Evolutionary conservation across 2,113 vertebrate species (phyloP), one percentile per base, ranked within the genome.

Genomic region (Silurus meridionalis): DNA sequence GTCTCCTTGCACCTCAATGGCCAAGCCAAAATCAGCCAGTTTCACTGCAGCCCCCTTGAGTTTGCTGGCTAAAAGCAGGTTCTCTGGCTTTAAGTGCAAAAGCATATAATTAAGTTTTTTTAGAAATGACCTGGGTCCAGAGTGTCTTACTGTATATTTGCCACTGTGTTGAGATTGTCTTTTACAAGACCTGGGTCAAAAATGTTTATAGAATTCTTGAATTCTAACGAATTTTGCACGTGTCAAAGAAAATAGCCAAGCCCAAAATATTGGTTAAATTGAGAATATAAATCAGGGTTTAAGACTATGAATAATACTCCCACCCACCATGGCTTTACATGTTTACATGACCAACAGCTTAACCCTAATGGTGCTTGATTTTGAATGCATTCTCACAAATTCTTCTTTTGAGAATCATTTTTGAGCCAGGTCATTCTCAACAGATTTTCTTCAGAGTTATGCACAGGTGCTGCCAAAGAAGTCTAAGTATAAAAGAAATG

Each of bases 11-110:
- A 99, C 98, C 91, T 99, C 98, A 82, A 99, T 99, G 85, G 98
- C 98, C 89, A 99, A 93, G 8, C 98, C 98, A 84, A 99, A 99
- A 90, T 99, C 98, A 0, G 98, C 98, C 94, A 99, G 94, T 90
- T 99, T 99, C 63, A 99, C 98, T 6, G 98, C 98, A 0, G 98
- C 98, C 78, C 98, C 98, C 92, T 99, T 99, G 89, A 97, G 94
- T 93, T 99, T 99, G 94, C 97, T 99, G 93, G 98, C 98, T 91
- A 99, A 94, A 86, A 99, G 97, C 95, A 99, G 94, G 91, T 99
- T 99, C 94, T 99, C 98, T 77, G 98, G 98, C 97, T 98, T 95
- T 83, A 87, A 90, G 91, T 83, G 75, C 89, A 90, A 88, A 82
- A 90, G 92, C 85, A 92, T 82, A 92, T 48, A 75, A 75, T 55